Evolutionary conservation across 2,797 vertebrate species (phyloP).

Genomic region (Ctenosaura bakeri): DNA sequence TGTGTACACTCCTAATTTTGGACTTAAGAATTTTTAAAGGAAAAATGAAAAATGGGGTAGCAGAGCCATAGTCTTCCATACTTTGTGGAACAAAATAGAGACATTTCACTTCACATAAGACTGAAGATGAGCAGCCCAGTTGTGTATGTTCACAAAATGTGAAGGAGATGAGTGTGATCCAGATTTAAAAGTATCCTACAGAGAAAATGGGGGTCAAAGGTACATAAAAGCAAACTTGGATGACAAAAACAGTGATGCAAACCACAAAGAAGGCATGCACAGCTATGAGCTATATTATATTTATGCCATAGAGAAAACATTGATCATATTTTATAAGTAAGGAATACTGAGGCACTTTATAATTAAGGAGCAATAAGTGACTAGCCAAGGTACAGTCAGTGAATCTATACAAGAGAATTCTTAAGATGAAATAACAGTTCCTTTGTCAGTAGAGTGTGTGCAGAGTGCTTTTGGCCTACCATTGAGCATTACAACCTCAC

Average conservation of each 20-base stretch:
- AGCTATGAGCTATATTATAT: neutral
- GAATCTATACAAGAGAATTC: neutral
- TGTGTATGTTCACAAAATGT: neutral
- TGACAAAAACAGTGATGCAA: neutral
- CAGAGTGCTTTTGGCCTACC: neutral
- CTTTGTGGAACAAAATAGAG: neutral
- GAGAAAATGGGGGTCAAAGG: neutral
- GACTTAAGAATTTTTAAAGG: neutral
- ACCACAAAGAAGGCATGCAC: neutral
- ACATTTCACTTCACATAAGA: too few relatives aligned
- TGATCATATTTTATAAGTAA: neutral
- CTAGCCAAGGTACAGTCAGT: neutral
- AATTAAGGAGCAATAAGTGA: neutral
- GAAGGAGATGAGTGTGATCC: neutral
- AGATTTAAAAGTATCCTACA: neutral
- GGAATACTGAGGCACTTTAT: neutral
- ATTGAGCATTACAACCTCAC: neutral
- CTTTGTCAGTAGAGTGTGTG: neutral
- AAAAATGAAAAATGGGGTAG: neutral
- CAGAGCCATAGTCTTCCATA: neutral
- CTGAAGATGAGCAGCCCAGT: neutral
- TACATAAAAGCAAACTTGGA: neutral
- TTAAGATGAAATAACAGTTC: slow-evolving; percentile 14
- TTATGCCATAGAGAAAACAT: neutral
- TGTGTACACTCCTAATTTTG: neutral